Evolutionary conservation across 2,797 vertebrate species (phyloP), one percentile per base, ranked within the genome.

Genomic region (Sebastes kiyomatsui): DNA sequence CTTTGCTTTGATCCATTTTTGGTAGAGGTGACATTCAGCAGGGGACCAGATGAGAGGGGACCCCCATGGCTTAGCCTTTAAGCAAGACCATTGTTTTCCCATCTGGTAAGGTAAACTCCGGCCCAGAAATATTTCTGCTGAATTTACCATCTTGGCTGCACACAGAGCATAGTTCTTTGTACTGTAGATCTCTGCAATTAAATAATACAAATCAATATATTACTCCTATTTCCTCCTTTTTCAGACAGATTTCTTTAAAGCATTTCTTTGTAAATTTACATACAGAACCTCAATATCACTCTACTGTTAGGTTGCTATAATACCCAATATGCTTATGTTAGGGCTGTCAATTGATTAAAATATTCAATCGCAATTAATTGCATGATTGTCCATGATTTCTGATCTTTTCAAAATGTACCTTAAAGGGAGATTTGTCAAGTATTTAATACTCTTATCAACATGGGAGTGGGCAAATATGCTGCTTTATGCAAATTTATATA

Each of bases 21-120:
- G 75, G 79, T 87, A 90, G 90, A 94, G 94, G 95, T 95, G 95
- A 96, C 95, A 93, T 95, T 96, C 93, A 95, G 94, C 90, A 74
- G 93, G 94, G 72, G 78, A 84, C 80, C 89, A 90, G 90, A 92
- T 91, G 90, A 93, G 91, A 89, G 79, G 80, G 64, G 81, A 84
- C 90, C 93, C 91, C 89, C 77, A 60, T 33, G 61, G 90, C 71
- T 94, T 87, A 91, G 86, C 90, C 93, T 93, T 93, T 94, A 85
- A 91, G 87, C 90, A 80, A 78, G 74, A 84, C 88, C 73, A 92
- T 93, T 93, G 87, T 94, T 90, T 91, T 78, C 85, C 92, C 93
- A 94, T 95, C 95, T 95, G 94, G 60, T 92, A 62, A 83, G 87
- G 79, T 86, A 83, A 91, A 86, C 67, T 78, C 69, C 28, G 71